Percentiles rank a stretch among this genome's conserved stretches.
phyloP scores from a whole-genome alignment of 2,797 vertebrate genomes.

The Sebastes vulpes region DNA sequence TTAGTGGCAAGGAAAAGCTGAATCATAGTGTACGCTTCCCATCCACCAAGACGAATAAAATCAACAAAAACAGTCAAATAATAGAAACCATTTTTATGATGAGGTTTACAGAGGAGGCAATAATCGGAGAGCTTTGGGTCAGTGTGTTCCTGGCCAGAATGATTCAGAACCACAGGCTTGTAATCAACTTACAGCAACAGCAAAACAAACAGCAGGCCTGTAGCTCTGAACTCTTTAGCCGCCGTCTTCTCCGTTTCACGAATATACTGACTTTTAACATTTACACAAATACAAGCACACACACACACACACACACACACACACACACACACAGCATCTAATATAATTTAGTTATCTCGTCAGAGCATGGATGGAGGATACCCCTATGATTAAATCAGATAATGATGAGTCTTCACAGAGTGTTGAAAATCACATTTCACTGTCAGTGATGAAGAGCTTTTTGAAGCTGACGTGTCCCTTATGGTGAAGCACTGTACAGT shows the following conservation, averaged over 20 bases:
- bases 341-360: constrained; percentile 56
- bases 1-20: constrained; percentile 19
- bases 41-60: constrained; percentile 34
- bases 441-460: constrained; percentile 76
- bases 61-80: constrained; percentile 50
- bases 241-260: constrained; percentile 17
- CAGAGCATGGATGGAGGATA: constrained; percentile 34
- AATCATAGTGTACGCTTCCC: constrained; percentile 23
- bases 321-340: constrained; percentile 15
- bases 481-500: constrained; percentile 12
- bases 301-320: constrained; percentile 21
- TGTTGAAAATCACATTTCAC: constrained; percentile 75
- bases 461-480: constrained; percentile 30
- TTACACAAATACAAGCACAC: not conserved
- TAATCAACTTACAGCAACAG: constrained; percentile 71
- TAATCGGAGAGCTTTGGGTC: constrained; percentile 52
- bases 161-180: constrained; percentile 63
- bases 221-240: constrained; percentile 37
- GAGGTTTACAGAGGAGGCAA: constrained; percentile 50
- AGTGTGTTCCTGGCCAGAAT: constrained; percentile 34
- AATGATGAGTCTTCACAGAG: constrained; percentile 72
- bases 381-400: constrained; percentile 69
- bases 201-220: constrained; percentile 63
- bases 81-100: constrained; percentile 49
- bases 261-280: constrained; percentile 31